Evolutionary conservation across 2,888 invertebrate species (phyloP).

Genomic region (Nymphalis c-album): DNA sequence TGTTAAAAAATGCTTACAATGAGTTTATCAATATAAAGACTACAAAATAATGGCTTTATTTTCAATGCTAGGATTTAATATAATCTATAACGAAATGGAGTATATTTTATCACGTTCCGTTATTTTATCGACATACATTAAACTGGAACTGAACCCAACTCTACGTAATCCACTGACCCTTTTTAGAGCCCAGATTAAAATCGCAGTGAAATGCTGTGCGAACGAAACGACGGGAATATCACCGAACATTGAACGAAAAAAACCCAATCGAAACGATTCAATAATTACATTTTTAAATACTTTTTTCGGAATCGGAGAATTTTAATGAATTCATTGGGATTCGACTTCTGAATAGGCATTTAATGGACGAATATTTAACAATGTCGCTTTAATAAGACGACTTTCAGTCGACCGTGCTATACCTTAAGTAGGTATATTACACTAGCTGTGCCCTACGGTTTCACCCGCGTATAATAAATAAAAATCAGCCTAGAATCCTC

Average conservation of each 20-base stretch:
- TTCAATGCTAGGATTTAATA: not conserved
- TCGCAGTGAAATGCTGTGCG: conserved; percentile 28
- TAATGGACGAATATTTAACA: not conserved
- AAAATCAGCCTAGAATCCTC: too few species aligned
- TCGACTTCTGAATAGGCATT: conserved; percentile 2
- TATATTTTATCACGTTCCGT: not conserved
- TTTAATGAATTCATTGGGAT: conserved; percentile 9
- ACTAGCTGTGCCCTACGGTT: too few species aligned
- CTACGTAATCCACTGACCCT: conserved; percentile 31
- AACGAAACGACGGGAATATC: conserved; percentile 22
- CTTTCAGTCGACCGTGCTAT: not conserved
- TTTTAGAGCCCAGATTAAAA: conserved; percentile 28
- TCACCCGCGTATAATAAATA: too few species aligned
- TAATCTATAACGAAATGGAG: not conserved
- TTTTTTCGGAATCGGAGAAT: conserved; percentile 1
- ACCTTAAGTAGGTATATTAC: too few species aligned
- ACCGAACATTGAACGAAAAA: conserved; percentile 26
- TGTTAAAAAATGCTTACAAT: too few species aligned
- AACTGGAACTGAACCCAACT: conserved; percentile 22
- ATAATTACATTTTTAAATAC: conserved; percentile 24
- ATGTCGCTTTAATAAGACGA: not conserved
- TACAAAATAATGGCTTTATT: not conserved
- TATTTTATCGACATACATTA: conserved; percentile 20
- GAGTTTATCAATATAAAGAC: too few species aligned
- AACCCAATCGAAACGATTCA: conserved; percentile 13